phyloP scores from a whole-genome alignment of 2,113 vertebrate species.

The Ploceus nigricollis region DNA sequence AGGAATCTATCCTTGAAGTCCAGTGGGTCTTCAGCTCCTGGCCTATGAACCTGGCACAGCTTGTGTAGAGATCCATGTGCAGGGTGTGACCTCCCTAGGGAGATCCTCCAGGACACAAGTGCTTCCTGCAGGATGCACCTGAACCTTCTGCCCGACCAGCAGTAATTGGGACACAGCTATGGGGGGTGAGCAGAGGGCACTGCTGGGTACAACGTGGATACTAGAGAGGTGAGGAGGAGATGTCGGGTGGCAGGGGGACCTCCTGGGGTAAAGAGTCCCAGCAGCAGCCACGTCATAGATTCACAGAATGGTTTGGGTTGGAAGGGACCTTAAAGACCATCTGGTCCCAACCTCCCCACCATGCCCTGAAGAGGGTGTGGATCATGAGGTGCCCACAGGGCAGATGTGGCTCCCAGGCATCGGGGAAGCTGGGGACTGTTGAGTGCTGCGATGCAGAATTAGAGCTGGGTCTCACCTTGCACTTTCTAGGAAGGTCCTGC shows the following conservation, averaged over 20 bases:
- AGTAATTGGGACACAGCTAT: accelerated
- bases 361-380: neutral
- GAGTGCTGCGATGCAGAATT: neutral
- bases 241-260: neutral
- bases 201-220: accelerated
- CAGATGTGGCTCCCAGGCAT: neutral
- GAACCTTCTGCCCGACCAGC: too few species aligned
- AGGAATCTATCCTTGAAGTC: neutral
- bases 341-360: neutral
- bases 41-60: neutral
- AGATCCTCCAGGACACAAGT: neutral
- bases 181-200: neutral
- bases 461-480: neutral
- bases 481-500: neutral
- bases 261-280: neutral
- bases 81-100: neutral
- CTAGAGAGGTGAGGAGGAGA: neutral
- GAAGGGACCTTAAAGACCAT: neutral
- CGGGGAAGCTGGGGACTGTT: accelerated
- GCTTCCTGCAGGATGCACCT: neutral
- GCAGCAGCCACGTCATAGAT: neutral
- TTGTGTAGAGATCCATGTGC: neutral
- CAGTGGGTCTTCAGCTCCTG: neutral
- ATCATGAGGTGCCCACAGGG: neutral
- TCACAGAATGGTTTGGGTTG: neutral